Evolutionary conservation across 2,888 invertebrate species (phyloP), one percentile per base, ranked within the genome.

Genomic region (Andrena bucephala): DNA sequence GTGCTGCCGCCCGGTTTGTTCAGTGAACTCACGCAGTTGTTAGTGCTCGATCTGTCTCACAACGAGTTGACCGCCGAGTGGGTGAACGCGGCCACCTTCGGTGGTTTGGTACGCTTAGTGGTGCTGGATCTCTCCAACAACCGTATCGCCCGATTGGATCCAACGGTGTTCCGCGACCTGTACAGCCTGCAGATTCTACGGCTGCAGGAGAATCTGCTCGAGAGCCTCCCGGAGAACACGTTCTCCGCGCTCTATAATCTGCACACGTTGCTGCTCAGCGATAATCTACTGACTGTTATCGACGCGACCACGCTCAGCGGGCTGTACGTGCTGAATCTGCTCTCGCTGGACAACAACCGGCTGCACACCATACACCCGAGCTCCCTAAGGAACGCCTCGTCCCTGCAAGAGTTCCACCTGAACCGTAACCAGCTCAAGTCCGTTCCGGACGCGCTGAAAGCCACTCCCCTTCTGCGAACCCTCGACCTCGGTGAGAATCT

Each of bases 401-500:
- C 96, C 87, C 94, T 98, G 84, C 97, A 97, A 94, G 97, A 97
- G 94, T 94, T 98, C 87, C 97, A 97, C 94, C 95, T 98, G 87
- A 97, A 97, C 94, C 97, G 97, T 84, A 98, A 98, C 94, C 96
- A 97, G 92, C 95, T 98, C 80, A 95, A 96, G 87, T 95, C 96
- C 92, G 96, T 98, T 81, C 98, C 98, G 74, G 95, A 96, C 86
- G 97, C 97, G 63, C 94, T 97, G 68, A 95, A 95, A 92, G 96
- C 96, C 93, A 96, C 97, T 88, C 96, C 97, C 63, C 96, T 97
- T 91, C 94, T 98, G 80, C 96, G 97, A 94, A 97, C 97, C 27
- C 95, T 98, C 83, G 97, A 98, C 94, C 95, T 98, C 87, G 97
- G 97, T 36, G 97, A 97, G 94, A 98, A 98, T 94, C 96, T 97